These are phyloP conservation scores for Neoniphon sammara DNA, from an alignment of 2,797 vertebrate species.

Conservation along the genomic window DNA sequence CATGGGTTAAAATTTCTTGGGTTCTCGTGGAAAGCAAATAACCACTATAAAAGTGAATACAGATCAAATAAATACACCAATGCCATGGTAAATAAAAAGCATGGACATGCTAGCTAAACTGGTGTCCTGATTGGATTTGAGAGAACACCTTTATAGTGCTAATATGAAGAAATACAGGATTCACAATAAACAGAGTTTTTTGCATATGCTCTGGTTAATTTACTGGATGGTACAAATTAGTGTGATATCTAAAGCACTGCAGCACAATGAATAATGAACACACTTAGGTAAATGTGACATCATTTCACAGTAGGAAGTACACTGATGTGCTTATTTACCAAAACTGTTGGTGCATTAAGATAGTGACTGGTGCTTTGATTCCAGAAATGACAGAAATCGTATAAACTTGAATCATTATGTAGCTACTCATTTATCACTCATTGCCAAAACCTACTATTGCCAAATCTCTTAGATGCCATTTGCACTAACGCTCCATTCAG, in stretches of 20 bases:
- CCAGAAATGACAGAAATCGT: not conserved
- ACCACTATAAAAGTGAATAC: not conserved
- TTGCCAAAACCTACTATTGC: slow-evolving; percentile 57
- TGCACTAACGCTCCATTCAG: not conserved
- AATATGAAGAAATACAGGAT: not conserved
- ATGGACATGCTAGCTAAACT: not conserved
- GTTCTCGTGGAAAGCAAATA: no score
- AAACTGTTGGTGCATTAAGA: not conserved
- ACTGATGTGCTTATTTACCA: not conserved
- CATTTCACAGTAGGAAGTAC: not conserved
- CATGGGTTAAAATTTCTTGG: no score
- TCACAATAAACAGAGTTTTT: not conserved
- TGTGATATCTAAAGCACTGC: not conserved
- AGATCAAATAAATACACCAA: not conserved
- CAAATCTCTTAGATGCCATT: slow-evolving; percentile 29
- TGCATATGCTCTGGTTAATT: not conserved
- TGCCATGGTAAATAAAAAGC: not conserved
- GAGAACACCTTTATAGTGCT: not conserved
- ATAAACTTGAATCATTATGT: slow-evolving; percentile 25
- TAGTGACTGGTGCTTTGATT: slow-evolving; percentile 11
- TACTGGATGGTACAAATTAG: slow-evolving; percentile 16
- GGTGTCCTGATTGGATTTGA: not conserved
- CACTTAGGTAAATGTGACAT: not conserved
- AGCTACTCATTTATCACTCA: slow-evolving; percentile 35
- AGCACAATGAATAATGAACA: not conserved